Percentiles rank a stretch among this genome's conserved stretches.
Evolutionary conservation across 2,888 invertebrate species (phyloP).

Genomic region (Aphodius granarius): DNA sequence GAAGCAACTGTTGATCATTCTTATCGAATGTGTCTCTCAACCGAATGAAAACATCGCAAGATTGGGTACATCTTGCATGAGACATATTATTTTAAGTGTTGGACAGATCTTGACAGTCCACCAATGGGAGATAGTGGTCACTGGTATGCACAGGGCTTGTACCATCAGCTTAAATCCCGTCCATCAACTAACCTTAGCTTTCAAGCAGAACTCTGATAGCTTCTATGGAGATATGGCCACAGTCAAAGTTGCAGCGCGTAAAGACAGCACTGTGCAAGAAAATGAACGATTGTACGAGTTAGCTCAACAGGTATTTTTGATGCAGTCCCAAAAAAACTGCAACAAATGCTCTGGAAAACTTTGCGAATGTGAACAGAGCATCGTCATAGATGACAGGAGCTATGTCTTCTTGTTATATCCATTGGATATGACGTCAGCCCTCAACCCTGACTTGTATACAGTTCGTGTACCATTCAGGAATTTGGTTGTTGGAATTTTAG

Average conservation of each 20-base stretch:
- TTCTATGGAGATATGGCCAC: slow-evolving; percentile 92
- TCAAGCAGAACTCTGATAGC: slow-evolving; percentile 88
- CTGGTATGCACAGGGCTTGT: slow-evolving; percentile 80
- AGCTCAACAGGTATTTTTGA: slow-evolving; percentile 85
- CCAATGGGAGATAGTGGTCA: slow-evolving; percentile 86
- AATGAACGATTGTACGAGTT: slow-evolving; percentile 83
- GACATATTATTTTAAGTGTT: slow-evolving; percentile 81
- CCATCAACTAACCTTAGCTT: slow-evolving; percentile 86
- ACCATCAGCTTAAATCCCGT: slow-evolving; percentile 85
- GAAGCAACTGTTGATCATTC: slow-evolving; percentile 80
- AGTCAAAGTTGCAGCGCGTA: slow-evolving; percentile 90
- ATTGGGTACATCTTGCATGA: slow-evolving; percentile 89
- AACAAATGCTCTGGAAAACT: slow-evolving; percentile 48
- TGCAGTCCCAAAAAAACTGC: slow-evolving; percentile 53
- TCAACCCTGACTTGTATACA: slow-evolving; percentile 77
- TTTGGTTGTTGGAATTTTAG: slow-evolving; percentile 84
- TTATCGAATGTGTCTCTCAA: slow-evolving; percentile 89
- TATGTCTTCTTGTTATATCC: slow-evolving; percentile 88
- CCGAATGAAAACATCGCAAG: slow-evolving; percentile 88
- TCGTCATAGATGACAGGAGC: slow-evolving; percentile 78
- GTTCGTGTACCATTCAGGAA: slow-evolving; percentile 86
- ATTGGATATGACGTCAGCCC: slow-evolving; percentile 68
- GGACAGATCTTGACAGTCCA: slow-evolving; percentile 78
- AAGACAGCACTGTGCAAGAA: slow-evolving; percentile 83
- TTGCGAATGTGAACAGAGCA: slow-evolving; percentile 54